Conservation (phyloP, 2,888 invertebrate species). For the Pterobdella sp. region DNA sequence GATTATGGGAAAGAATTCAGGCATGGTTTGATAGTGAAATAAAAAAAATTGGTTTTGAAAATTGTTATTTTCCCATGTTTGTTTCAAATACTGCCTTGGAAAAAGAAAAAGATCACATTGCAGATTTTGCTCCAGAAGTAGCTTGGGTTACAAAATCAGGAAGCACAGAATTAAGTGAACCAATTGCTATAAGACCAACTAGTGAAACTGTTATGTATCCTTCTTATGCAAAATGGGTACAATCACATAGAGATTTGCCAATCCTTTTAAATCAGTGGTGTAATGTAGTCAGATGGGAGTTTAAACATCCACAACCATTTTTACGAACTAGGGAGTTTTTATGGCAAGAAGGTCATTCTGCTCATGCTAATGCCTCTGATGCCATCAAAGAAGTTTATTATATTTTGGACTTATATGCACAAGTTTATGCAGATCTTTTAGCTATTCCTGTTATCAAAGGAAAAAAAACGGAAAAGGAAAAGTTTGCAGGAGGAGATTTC, state of each 20-base stretch:
- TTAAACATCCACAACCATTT: constrained; percentile 98
- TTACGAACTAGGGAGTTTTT: constrained; percentile 92
- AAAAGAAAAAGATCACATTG: constrained; percentile 90
- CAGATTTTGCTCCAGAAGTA: constrained; percentile 96
- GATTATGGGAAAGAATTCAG: constrained; percentile 86
- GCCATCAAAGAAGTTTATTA: constrained; percentile 72
- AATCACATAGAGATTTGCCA: constrained; percentile 92
- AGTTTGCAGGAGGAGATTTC: constrained; percentile 95
- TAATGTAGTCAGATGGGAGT: constrained; percentile 99
- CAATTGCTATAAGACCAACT: constrained; percentile 92
- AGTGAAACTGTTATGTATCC: constrained; percentile 99
- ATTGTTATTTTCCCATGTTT: constrained; percentile 97
- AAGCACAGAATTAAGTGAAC: constrained; percentile 85
- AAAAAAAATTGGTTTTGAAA: constrained; percentile 83
- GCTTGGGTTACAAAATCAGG: constrained; percentile 92
- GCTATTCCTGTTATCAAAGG: constrained; percentile 75
- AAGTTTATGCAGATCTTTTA: constrained; percentile 77
- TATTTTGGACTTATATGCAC: constrained; percentile 72
- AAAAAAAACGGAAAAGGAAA: constrained; percentile 94
- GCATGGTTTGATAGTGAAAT: constrained; percentile 78
- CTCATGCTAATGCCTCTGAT: constrained; percentile 72
- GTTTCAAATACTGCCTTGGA: constrained; percentile 83
- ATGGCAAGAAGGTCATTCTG: constrained; percentile 99
- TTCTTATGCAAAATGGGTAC: constrained; percentile 93
- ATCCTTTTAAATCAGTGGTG: constrained; percentile 97